These are phyloP conservation scores for Hypselothyrea guttata DNA, from an alignment of 2,888 invertebrate species.

Conservation along the genomic window DNA sequence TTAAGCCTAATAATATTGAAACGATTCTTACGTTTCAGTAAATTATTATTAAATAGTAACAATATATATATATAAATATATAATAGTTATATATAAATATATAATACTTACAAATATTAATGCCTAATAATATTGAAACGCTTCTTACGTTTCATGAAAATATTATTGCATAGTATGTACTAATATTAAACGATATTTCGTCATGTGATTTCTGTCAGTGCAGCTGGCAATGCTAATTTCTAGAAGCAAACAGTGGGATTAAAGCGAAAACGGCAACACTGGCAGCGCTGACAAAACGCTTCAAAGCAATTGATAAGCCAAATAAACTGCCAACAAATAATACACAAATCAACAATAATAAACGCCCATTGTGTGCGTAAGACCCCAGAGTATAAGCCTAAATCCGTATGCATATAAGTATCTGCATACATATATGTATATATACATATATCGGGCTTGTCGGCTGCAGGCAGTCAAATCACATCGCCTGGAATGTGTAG, in stretches of 20 bases:
- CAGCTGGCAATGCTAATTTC: constrained; percentile 39
- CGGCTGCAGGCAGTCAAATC: constrained; percentile 56
- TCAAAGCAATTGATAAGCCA: constrained; percentile 69
- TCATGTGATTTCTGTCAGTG: constrained; percentile 39
- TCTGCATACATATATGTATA: neutral
- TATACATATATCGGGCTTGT: no score
- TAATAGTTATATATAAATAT: neutral
- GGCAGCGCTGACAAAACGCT: constrained; percentile 40
- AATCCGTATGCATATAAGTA: neutral
- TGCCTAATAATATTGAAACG: neutral
- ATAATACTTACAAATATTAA: no score
- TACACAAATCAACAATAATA: constrained; percentile 77
- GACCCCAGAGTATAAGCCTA: constrained; percentile 1
- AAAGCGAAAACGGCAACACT: constrained; percentile 33
- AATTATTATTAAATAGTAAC: no score
- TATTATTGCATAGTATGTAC: no score
- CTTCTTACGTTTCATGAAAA: no score
- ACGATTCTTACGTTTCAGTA: no score
- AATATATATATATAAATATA: neutral
- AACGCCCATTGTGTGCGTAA: constrained; percentile 57
- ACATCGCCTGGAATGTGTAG: constrained; percentile 75
- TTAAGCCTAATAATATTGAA: neutral
- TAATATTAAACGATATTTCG: no score
- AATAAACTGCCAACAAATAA: constrained; percentile 80
- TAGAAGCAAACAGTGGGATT: constrained; percentile 37